Evolutionary conservation across 2,113 vertebrate species (phyloP).

Genomic region (Talpa occidentalis): DNA sequence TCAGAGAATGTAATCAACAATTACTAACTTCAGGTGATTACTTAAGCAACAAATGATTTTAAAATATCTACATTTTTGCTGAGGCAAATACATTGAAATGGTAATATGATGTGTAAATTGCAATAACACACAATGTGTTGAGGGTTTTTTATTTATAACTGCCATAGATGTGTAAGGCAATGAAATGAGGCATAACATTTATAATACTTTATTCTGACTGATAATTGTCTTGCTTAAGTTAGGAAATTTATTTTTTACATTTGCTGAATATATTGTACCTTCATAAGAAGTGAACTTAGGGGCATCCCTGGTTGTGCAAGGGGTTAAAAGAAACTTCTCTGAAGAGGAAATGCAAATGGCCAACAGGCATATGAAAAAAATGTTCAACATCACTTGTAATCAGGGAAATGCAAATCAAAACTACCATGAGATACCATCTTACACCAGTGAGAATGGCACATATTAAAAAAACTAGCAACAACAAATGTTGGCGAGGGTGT

Average conservation of each 20-base stretch:
- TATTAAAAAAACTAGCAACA: too few relatives aligned
- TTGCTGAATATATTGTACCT: neutral
- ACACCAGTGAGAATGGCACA: too few relatives aligned
- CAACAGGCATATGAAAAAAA: too few relatives aligned
- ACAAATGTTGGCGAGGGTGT: too few relatives aligned
- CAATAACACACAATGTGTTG: neutral
- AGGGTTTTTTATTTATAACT: neutral
- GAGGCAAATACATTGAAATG: neutral
- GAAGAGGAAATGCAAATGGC: too few relatives aligned
- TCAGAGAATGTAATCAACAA: constrained; percentile 28
- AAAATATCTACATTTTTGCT: neutral
- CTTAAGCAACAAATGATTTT: constrained; percentile 9
- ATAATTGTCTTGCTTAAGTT: neutral
- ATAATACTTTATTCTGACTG: neutral
- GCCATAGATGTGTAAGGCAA: neutral
- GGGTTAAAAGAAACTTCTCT: too few relatives aligned
- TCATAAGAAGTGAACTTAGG: neutral
- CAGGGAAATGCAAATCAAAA: too few relatives aligned
- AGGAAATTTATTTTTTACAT: neutral
- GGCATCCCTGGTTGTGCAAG: too few relatives aligned
- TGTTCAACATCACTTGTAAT: too few relatives aligned
- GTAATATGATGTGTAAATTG: neutral
- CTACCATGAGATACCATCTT: too few relatives aligned
- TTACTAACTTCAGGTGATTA: constrained; percentile 34
- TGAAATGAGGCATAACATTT: neutral